Conservation (phyloP, 2,113 vertebrate genomes). For the Nymphicus hollandicus region DNA sequence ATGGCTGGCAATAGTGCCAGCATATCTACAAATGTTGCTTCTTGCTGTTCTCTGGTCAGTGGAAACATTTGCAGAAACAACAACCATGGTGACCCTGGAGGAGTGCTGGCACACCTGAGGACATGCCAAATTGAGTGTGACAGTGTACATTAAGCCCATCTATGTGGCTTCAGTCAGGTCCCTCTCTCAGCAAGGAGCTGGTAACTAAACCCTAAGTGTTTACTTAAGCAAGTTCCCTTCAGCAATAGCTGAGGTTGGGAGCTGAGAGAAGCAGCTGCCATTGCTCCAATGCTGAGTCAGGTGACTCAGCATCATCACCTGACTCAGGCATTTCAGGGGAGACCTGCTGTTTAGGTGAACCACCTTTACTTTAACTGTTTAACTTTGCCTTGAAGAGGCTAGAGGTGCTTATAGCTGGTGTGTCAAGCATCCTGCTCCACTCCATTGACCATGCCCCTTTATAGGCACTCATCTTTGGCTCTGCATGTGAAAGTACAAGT, state of each 20-base stretch:
- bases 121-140: neutral
- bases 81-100: fast-evolving
- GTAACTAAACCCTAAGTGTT: neutral
- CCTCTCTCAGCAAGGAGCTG: neutral
- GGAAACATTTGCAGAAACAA: neutral
- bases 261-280: fast-evolving
- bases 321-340: neutral
- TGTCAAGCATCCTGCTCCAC: neutral
- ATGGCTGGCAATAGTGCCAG: neutral
- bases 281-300: neutral
- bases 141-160: neutral
- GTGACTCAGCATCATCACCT: neutral
- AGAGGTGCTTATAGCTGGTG: neutral
- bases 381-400: neutral
- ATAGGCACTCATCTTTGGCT: neutral
- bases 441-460: neutral
- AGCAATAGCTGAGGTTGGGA: neutral
- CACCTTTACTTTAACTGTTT: neutral
- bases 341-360: neutral
- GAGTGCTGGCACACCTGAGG: fast-evolving
- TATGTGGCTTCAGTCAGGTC: neutral
- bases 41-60: neutral
- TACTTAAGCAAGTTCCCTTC: neutral
- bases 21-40: neutral
- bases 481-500: neutral